phyloP scores from a whole-genome alignment of 2,113 vertebrate genomes.

The Gymnocephalus cernua region DNA sequence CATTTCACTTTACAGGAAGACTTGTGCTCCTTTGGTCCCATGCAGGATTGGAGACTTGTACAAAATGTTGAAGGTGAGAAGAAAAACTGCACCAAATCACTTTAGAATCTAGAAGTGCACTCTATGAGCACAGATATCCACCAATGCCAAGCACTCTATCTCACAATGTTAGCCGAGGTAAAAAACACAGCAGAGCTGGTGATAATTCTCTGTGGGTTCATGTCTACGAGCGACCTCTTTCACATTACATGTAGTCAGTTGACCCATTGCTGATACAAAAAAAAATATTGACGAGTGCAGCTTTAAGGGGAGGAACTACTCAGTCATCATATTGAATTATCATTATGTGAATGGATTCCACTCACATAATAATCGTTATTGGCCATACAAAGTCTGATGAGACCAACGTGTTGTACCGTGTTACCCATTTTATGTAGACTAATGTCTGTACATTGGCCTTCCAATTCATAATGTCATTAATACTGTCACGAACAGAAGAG shows the following conservation, averaged over 20 bases:
- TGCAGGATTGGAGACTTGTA: no score
- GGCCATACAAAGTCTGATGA: background rate
- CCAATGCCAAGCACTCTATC: no score
- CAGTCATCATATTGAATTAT: background rate
- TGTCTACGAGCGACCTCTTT: background rate
- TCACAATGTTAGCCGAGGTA: no score
- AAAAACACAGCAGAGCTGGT: background rate
- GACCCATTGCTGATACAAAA: background rate
- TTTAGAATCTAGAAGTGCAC: no score
- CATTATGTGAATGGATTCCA: background rate
- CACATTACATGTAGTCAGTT: conserved; percentile 2
- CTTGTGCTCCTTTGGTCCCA: background rate
- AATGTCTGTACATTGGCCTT: background rate
- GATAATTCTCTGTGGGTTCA: background rate
- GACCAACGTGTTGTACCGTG: background rate
- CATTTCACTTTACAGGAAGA: background rate
- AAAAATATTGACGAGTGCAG: background rate
- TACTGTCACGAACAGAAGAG: no score
- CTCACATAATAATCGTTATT: background rate
- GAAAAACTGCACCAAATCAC: no score
- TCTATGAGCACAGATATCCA: no score
- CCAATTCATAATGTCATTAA: background rate
- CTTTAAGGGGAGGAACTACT: background rate
- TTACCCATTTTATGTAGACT: background rate
- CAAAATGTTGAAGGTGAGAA: no score